These are phyloP conservation scores for Xiphorhynchus erythropygius DNA, from an alignment of 2,797 vertebrate species.

Conservation along the genomic window DNA sequence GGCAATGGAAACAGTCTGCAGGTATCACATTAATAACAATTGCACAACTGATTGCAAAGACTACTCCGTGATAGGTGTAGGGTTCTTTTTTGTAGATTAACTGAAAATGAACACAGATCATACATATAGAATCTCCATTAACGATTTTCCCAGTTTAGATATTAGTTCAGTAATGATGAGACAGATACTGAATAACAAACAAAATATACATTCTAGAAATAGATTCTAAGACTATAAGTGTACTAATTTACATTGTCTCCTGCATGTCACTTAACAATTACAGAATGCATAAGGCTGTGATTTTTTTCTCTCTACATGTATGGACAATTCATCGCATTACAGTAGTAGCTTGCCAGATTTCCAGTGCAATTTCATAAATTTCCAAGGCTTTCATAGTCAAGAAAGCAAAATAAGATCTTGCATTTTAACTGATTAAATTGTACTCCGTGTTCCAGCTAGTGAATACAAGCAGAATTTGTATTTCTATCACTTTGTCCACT, in stretches of 20 bases:
- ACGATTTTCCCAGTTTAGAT: not conserved
- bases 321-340: not conserved
- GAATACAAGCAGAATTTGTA: not conserved
- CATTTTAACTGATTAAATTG: slow-evolving; percentile 5
- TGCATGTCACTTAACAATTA: not conserved
- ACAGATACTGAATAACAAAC: not conserved
- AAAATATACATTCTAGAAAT: not conserved
- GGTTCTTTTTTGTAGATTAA: accelerated
- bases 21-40: not conserved
- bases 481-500: not conserved
- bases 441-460: not conserved
- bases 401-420: not conserved
- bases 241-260: not conserved
- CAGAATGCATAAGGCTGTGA: not conserved
- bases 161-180: not conserved
- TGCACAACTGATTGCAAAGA: not conserved
- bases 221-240: not conserved
- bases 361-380: not conserved
- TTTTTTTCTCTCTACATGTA: not conserved
- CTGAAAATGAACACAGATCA: not conserved
- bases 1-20: not conserved
- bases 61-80: not conserved
- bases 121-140: not conserved
- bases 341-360: not conserved
- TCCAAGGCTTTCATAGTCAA: not conserved